phyloP scores from a whole-genome alignment of 2,888 invertebrate genomes.

The Caenorhabditis sp. region DNA sequence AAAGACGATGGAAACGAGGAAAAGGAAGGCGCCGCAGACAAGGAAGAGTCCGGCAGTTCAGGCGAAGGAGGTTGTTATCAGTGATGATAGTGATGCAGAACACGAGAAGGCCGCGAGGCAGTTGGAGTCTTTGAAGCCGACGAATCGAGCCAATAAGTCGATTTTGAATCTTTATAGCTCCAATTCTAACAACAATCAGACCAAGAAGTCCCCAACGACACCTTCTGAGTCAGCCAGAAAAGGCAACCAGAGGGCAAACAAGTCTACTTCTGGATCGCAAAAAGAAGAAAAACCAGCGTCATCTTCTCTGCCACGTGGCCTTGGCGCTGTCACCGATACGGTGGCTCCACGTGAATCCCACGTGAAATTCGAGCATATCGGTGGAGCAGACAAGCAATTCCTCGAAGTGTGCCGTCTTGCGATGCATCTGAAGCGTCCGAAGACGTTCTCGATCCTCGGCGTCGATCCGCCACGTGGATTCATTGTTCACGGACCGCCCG shows the following conservation, averaged over 20 bases:
- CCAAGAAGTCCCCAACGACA: constrained; percentile 13
- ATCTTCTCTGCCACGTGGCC: constrained; percentile 57
- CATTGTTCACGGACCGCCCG: constrained; percentile 95
- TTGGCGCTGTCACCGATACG: constrained; percentile 63
- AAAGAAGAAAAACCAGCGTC: background rate
- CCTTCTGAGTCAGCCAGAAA: constrained; percentile 12
- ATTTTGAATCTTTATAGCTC: constrained; percentile 64
- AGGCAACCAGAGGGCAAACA: background rate
- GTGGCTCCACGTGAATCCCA: constrained; percentile 56
- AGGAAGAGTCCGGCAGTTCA: background rate
- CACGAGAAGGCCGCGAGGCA: constrained; percentile 51
- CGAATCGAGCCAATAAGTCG: constrained; percentile 69
- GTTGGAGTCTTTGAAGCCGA: constrained; percentile 58
- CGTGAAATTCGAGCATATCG: constrained; percentile 71
- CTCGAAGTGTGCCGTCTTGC: constrained; percentile 74
- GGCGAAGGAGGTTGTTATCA: constrained; percentile 39
- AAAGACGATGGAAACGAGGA: constrained; percentile 46
- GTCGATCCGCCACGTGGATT: constrained; percentile 93
- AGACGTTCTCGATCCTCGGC: constrained; percentile 91
- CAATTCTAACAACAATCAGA: constrained; percentile 35
- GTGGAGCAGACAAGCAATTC: constrained; percentile 78
- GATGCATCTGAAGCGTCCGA: constrained; percentile 93
- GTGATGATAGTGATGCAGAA: constrained; percentile 64
- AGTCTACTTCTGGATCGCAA: background rate
- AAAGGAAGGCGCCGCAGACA: constrained; percentile 40